Conservation (phyloP, 2,797 vertebrate species). For the Chromobotia macracanthus region DNA sequence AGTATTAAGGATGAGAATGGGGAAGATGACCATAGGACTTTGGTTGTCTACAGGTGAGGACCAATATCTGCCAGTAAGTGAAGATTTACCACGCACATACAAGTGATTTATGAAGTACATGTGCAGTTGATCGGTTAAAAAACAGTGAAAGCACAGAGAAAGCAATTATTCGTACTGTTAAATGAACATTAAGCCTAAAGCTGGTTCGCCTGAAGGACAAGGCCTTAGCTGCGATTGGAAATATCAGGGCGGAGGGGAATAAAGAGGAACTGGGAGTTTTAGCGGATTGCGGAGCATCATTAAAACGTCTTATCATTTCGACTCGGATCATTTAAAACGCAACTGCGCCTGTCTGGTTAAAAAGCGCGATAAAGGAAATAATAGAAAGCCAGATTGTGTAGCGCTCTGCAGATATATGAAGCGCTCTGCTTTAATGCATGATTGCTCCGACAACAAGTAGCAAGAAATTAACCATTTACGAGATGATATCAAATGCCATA, state of each 20-base stretch:
- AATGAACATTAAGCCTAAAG: slow-evolving; percentile 53
- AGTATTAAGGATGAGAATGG: background rate
- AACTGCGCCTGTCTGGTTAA: slow-evolving; percentile 11
- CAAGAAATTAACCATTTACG: slow-evolving; percentile 47
- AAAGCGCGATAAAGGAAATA: slow-evolving; percentile 13
- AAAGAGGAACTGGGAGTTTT: slow-evolving; percentile 33
- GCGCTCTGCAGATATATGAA: slow-evolving; percentile 61
- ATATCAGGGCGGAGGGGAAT: slow-evolving; percentile 33
- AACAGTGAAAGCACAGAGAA: background rate
- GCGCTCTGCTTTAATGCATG: slow-evolving; percentile 53
- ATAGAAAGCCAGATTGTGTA: slow-evolving; percentile 26
- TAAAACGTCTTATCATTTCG: slow-evolving; percentile 31
- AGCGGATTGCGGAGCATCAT: slow-evolving; percentile 9
- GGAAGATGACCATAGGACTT: background rate
- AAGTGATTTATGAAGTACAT: background rate
- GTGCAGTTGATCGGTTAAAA: background rate
- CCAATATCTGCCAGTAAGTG: slow-evolving; percentile 25
- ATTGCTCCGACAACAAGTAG: slow-evolving; percentile 72
- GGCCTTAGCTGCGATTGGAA: slow-evolving; percentile 57
- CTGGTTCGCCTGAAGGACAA: slow-evolving; percentile 22
- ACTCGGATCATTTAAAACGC: slow-evolving; percentile 7
- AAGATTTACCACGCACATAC: background rate
- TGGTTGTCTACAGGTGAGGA: slow-evolving; percentile 73
- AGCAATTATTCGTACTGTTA: background rate
- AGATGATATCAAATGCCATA: background rate